Conservation (phyloP, 2,113 vertebrate genomes). For the Cephalopholis sonnerati region DNA sequence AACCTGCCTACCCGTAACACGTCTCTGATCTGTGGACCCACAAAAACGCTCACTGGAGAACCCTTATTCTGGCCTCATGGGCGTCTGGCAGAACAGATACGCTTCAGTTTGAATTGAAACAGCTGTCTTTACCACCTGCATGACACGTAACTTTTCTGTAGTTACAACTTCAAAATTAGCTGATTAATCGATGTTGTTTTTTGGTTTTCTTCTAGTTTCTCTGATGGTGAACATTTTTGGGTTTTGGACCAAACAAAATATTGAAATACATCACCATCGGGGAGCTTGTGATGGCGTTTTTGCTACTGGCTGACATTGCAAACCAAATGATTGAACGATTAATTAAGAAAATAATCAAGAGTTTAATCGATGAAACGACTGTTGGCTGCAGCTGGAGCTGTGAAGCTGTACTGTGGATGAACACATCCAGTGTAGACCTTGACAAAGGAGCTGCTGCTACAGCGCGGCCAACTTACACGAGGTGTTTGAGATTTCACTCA, state of each 20-base stretch:
- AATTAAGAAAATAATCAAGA: neutral
- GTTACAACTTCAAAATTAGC: neutral
- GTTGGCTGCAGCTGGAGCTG: too few relatives aligned
- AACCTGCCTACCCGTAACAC: neutral
- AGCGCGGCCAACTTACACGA: neutral
- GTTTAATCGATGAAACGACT: neutral
- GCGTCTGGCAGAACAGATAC: neutral
- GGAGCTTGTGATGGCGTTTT: too few relatives aligned
- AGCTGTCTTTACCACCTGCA: neutral
- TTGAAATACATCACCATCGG: neutral
- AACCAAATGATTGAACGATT: neutral
- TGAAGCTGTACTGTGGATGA: neutral
- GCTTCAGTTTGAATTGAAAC: neutral
- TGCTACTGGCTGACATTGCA: neutral
- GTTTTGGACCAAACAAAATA: neutral
- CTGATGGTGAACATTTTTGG: neutral
- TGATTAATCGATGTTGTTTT: neutral
- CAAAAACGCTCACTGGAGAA: neutral
- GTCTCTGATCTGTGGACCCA: neutral
- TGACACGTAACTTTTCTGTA: neutral
- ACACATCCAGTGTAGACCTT: neutral
- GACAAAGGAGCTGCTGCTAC: too few relatives aligned
- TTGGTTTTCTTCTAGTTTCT: neutral
- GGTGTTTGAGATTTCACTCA: too few relatives aligned
- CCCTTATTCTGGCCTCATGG: neutral